These are phyloP conservation scores for Sesia apiformis DNA, from an alignment of 2,888 invertebrate species.

Conservation along the genomic window DNA sequence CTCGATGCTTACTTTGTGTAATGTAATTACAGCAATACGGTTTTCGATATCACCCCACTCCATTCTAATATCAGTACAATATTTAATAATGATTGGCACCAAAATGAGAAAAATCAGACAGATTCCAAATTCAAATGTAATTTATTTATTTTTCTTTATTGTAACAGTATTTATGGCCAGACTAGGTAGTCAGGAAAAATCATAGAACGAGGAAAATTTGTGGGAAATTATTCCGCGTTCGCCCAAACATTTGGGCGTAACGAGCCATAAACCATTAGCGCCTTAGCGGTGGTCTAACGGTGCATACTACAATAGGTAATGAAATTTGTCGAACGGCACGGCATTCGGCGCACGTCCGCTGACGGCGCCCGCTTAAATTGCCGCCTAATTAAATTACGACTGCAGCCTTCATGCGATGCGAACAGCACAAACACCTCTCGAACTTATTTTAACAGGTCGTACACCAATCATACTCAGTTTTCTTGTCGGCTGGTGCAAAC, in stretches of 20 bases:
- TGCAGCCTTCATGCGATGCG: conserved; percentile 27
- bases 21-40: no score
- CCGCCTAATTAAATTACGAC: conserved; percentile 61
- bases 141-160: no score
- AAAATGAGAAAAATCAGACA: no score
- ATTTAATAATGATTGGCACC: no score
- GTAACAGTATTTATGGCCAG: neutral
- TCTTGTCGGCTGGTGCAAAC: no score
- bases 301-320: conserved; percentile 48
- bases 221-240: neutral
- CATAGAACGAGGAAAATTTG: neutral
- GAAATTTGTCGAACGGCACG: conserved; percentile 45
- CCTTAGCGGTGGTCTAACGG: conserved; percentile 5
- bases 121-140: no score
- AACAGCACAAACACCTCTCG: no score
- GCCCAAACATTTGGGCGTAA: neutral
- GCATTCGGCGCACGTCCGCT: conserved; percentile 59
- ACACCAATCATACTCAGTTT: no score
- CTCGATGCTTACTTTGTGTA: no score
- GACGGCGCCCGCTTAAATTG: conserved; percentile 44
- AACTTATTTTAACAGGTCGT: no score
- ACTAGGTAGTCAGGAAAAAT: neutral
- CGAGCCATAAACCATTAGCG: conserved; percentile 7
- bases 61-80: no score
- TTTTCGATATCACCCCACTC: no score